Conservation (phyloP, 1,140 invertebrate species). For the Apis mellifera region DNA sequence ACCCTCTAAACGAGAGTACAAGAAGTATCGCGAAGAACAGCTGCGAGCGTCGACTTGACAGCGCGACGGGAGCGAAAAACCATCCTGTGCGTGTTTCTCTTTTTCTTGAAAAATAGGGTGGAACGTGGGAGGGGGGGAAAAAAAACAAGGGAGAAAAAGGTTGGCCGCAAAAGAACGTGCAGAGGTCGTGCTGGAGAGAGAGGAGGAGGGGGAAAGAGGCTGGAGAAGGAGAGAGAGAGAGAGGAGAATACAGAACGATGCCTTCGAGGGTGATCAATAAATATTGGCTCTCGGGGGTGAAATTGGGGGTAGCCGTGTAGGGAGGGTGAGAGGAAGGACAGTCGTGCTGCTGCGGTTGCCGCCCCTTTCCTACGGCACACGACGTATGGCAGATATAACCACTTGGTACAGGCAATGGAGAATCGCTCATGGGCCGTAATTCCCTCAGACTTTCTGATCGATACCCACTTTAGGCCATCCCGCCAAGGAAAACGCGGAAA, state of each 20-base stretch:
- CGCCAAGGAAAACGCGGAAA: conserved; percentile 46
- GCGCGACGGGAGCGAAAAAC: conserved; percentile 31
- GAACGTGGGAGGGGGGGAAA: neutral
- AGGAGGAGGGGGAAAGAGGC: neutral
- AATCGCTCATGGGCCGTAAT: conserved; percentile 75
- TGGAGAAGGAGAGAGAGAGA: conserved; percentile 29
- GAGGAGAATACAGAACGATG: conserved; percentile 71
- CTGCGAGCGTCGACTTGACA: conserved; percentile 53
- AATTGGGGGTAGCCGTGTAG: conserved; percentile 72
- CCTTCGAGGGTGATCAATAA: conserved; percentile 81
- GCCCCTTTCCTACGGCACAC: conserved; percentile 74
- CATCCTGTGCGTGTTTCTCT: conserved; percentile 39
- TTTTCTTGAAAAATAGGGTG: conserved; percentile 50
- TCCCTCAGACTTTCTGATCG: conserved; percentile 69
- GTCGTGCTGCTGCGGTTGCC: conserved; percentile 79
- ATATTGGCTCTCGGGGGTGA: conserved; percentile 80
- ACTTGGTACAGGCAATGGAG: conserved; percentile 76
- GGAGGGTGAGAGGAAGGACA: conserved; percentile 65
- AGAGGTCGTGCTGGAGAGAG: conserved; percentile 5
- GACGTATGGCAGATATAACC: conserved; percentile 75
- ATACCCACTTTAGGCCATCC: conserved; percentile 69
- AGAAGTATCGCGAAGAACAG: conserved; percentile 55
- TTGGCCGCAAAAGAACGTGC: conserved; percentile 43
- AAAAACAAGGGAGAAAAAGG: conserved; percentile 16
- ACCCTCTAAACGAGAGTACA: neutral